Conservation (phyloP, 2,113 vertebrate species). For the Pteruthius melanotis region DNA sequence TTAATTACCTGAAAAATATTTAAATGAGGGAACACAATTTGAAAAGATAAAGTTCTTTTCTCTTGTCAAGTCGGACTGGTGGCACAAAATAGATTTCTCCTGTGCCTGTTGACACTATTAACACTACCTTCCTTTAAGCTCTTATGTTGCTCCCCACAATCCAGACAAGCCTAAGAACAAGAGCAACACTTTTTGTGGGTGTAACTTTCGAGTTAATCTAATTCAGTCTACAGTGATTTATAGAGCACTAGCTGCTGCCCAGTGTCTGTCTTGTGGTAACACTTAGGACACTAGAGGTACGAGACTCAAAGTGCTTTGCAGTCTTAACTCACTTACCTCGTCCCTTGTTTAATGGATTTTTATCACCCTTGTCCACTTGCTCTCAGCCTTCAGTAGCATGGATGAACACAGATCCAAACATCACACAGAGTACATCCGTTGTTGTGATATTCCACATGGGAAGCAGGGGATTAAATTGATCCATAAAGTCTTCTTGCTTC, state of each 20-base stretch:
- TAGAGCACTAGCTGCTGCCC: background rate
- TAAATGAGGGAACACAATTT: background rate
- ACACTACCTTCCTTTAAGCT: background rate
- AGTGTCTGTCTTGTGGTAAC: background rate
- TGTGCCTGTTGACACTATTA: background rate
- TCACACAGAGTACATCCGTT: background rate
- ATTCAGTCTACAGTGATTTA: background rate
- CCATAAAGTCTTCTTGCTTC: background rate
- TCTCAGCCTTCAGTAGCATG: background rate
- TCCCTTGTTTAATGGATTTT: background rate
- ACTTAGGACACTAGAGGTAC: background rate
- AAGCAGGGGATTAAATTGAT: background rate
- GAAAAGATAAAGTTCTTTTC: background rate
- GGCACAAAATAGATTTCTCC: background rate
- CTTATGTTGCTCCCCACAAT: background rate
- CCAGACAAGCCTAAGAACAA: background rate
- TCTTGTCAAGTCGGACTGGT: background rate
- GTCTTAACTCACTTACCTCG: background rate
- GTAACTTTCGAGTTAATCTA: background rate
- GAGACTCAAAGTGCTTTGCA: background rate
- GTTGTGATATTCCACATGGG: background rate
- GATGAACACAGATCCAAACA: background rate
- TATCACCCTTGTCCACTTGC: background rate
- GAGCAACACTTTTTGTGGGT: background rate
- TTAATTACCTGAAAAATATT: conserved; percentile 15